Base-by-base conservation (phyloP, 2,797 vertebrate genomes). In the Eulemur rubriventer region DNA sequence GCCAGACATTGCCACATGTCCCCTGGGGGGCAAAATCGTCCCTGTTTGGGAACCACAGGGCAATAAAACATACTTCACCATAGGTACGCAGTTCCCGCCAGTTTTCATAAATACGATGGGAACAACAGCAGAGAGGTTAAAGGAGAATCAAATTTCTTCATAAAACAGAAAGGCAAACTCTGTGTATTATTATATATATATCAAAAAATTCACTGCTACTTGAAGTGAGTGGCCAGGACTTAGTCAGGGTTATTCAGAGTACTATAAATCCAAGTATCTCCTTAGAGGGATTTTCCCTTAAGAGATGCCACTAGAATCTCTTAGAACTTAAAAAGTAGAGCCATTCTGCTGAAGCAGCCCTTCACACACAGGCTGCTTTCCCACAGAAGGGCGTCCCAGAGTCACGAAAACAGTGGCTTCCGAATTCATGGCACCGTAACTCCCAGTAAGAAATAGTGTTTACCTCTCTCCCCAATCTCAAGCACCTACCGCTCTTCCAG, bases 401-500 rank as follows among this genome's bases (percentile, higher is more conserved):
- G 46, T 65, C 50, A 24, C 10, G 11, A 16, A 57, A 78, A 83
- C 26, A 30, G 26, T 14, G 4, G 2, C 26, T 61, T 63, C 63
- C 67, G 55, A 52, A 78, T 20, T 26, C 73, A 33, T 26, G 73
- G 28, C 69, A 52, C n/a, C 28, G 7, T 14, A 24, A 12, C 11
- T 43, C 4, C 5, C 1, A 46, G 13, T 24, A 75, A 12, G 10
- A 88, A 46, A 24, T 50, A 30, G 11, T 17, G 11, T 61, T 63
- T 46, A 16, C 20, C 1, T 57, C 1, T 78, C 30, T 38, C 11
- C 17, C 52, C 28, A 38, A 33, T 50, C 38, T 26, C 69, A 43
- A 0, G 13, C 1, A 2, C 12, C 41, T 1, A 0, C 7, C 52
- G 43, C n/a, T 16, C 16, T 24, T 80, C 18, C 26, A 73, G n/a